Conservation (phyloP, 2,888 invertebrate species). For the Linnaemya tessellans region DNA sequence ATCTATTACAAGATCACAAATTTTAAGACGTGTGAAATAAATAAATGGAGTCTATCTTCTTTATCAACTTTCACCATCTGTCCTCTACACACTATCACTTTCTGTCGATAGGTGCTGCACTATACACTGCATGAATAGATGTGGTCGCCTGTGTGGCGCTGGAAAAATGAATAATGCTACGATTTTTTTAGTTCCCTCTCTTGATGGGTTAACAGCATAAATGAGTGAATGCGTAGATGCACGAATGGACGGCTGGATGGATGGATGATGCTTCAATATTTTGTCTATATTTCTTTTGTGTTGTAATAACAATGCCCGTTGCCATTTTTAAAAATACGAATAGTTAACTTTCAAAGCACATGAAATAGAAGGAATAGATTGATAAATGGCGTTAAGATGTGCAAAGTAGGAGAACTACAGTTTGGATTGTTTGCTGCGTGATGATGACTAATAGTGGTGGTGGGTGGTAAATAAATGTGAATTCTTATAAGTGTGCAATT, state of each 20-base stretch:
- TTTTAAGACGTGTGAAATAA: too few species aligned
- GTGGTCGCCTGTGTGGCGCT: too few species aligned
- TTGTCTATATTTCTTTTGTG: slow-evolving; percentile 56
- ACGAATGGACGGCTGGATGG: neutral
- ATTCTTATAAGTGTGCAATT: slow-evolving; percentile 21
- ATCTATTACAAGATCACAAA: too few species aligned
- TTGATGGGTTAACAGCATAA: slow-evolving; percentile 45
- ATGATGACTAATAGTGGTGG: neutral
- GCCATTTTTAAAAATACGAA: slow-evolving; percentile 62
- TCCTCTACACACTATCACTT: too few species aligned
- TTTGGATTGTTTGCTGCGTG: neutral
- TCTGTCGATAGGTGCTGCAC: too few species aligned
- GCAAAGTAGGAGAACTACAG: slow-evolving; percentile 1
- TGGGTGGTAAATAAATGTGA: slow-evolving; percentile 28
- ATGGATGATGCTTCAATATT: slow-evolving; percentile 62
- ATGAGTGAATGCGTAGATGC: neutral
- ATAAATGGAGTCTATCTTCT: too few species aligned
- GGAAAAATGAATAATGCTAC: neutral
- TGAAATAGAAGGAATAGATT: slow-evolving; percentile 29
- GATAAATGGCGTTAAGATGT: slow-evolving; percentile 57
- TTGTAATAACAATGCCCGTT: slow-evolving; percentile 68
- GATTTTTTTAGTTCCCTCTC: neutral
- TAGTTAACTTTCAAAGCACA: slow-evolving; percentile 53
- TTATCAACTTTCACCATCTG: too few species aligned
- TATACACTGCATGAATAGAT: too few species aligned